Percentiles rank a stretch among this genome's conserved stretches.
These are phyloP conservation scores for Nyctibius bracteatus DNA, from an alignment of 2,113 vertebrate genomes.

Conservation along the genomic window DNA sequence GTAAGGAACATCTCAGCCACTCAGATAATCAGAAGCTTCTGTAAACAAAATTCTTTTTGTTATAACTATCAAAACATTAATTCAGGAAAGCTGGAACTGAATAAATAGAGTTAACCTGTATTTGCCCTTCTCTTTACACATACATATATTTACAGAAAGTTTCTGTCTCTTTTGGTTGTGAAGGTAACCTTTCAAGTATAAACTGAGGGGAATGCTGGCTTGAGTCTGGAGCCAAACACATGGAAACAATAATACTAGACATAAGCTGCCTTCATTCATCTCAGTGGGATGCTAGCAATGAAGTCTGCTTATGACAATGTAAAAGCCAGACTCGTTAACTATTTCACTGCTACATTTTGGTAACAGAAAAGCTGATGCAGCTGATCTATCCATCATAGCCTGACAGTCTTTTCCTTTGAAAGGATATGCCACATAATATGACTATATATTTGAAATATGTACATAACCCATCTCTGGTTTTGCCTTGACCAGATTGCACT, in stretches of 20 bases:
- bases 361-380: background rate
- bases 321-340: slow-evolving; percentile 54
- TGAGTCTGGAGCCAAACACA: slow-evolving; percentile 64
- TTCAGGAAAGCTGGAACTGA: slow-evolving; percentile 22
- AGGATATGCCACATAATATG: background rate
- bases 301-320: slow-evolving; percentile 54
- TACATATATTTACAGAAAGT: slow-evolving; percentile 49
- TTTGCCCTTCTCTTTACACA: slow-evolving; percentile 39
- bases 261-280: slow-evolving; percentile 67
- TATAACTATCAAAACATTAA: slow-evolving; percentile 44
- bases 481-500: background rate
- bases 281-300: slow-evolving; percentile 61
- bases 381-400: background rate
- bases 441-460: background rate
- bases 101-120: slow-evolving; percentile 33
- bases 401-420: background rate
- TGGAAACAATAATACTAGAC: slow-evolving; percentile 69
- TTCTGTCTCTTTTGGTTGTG: slow-evolving; percentile 54
- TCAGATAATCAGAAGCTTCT: slow-evolving; percentile 31
- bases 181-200: slow-evolving; percentile 65
- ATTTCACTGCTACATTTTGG: slow-evolving; percentile 18
- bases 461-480: background rate
- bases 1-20: background rate
- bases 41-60: slow-evolving; percentile 30
- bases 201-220: slow-evolving; percentile 59